Base-by-base conservation (phyloP, 2,888 invertebrate genomes). In the Suillia variegata region DNA sequence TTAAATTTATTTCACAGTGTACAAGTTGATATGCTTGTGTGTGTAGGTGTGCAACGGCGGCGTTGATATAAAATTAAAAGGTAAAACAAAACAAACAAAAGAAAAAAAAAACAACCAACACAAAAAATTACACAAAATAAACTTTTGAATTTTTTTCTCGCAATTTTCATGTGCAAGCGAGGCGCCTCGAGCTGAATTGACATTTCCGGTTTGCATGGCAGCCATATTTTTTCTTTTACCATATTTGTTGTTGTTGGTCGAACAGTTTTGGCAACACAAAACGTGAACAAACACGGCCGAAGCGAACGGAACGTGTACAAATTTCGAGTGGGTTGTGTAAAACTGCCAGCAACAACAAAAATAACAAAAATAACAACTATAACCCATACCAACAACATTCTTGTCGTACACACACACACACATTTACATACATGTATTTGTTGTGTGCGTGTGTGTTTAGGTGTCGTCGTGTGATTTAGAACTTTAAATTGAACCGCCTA, bases 121-220 rank as follows among this genome's bases (percentile, higher is more conserved):
- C 3, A 8, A 3, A 20, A 20, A 17, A 20, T 4, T 18, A 17
- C 13, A 4, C 17, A 45, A 45, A 17, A 45, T 20, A 13, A 45
- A 45, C 45, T 45, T 38, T 45, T 45, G 45, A 18, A 45, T 45
- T 45, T 45, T 45, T 38, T 38, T n/a, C n/a, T 38, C 20, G 18
- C 45, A 45, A 45, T 45, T 45, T 45, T 20, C 45, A 45, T 45
- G 45, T 6, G 45, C 45, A 20, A 20, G 45, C 45, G 45, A 45
- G 18, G 45, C 45, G 45, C 45, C 18, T 45, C 45, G 18, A 45
- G 45, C 45, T 6, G 45, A 45, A 45, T 45, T 20, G 45, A 45
- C 45, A 45, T 45, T 12, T 45, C 45, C 45, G 45, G 45, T 20
- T 17, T 45, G 18, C 18, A 20, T 18, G 45, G 45, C 18, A 20